A percentile compares a stretch with the other conserved stretches of the same genome.
These are phyloP conservation scores for Aphrocallistes beatrix DNA, from an alignment of 37 sponge, comb jelly and placozoan species.

Conservation along the genomic window DNA sequence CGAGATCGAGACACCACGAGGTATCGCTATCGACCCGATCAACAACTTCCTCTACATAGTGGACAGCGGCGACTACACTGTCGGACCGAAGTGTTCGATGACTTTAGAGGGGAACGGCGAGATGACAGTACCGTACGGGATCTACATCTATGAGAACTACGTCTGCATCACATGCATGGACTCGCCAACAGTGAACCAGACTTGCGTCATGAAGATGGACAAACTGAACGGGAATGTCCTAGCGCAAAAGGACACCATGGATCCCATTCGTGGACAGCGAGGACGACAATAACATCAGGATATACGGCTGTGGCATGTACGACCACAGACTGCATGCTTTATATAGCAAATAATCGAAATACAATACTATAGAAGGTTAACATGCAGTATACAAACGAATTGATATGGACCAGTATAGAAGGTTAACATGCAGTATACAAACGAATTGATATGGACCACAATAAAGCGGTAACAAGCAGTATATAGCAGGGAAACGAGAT, in stretches of 20 bases:
- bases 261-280: not conserved
- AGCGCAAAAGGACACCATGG: not conserved
- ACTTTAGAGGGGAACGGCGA: not conserved
- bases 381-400: too few species aligned
- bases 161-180: not conserved
- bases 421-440: too few species aligned
- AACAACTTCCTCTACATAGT: not conserved
- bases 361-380: too few species aligned
- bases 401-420: too few species aligned
- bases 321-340: not conserved
- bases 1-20: not conserved
- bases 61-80: not conserved
- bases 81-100: not conserved
- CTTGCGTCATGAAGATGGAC: not conserved
- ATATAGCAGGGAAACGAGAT: too few species aligned
- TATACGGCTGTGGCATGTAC: constrained; percentile 11
- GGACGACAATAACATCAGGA: not conserved
- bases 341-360: too few species aligned
- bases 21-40: not conserved
- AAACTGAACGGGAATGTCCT: not conserved
- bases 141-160: not conserved
- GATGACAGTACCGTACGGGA: not conserved
- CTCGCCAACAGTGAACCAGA: not conserved
- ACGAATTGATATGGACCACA: too few species aligned
- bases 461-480: too few species aligned